Base-by-base conservation (phyloP, 2,888 invertebrate genomes). In the Octodonta nipae region DNA sequence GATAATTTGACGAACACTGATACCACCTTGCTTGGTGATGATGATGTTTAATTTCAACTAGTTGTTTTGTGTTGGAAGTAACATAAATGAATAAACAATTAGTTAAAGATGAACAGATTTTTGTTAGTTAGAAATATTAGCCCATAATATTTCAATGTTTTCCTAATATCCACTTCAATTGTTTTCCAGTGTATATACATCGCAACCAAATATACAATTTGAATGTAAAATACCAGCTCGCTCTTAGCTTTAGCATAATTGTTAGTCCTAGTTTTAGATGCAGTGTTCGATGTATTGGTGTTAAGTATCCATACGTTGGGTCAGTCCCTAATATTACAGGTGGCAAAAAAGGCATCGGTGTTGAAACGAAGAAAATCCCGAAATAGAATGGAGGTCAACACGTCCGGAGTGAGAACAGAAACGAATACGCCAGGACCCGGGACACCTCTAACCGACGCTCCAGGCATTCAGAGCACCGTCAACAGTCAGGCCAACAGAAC, bases 261-360 rank as follows among this genome's bases (percentile, higher is more conserved):
- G 22, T 22, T 22, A 22, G 22, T 22, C 4, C 4, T 22, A 22
- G 22, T 22, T 55, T 44, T 57, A 58, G 56, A 58, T 52, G 55
- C 58, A 56, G 56, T 61, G 57, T 60, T 61, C 49, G 56, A 50
- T 60, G 58, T 60, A 53, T 60, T 49, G 58, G 57, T 60, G 61
- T 61, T 60, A 56, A 59, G 60, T 59, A 50, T 54, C 54, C 56
- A 55, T 56, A 52, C 55, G 56, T 59, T 60, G 68, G 68, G 68
- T 69, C 70, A 74, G 73, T 74, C 73, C 67, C 68, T 75, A 57
- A 73, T 74, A 66, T 70, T 71, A 53, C 73, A 78, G 74, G 77
- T 78, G 51, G 78, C 78, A 40, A 77, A 79, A 57, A 74, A 76
- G 54, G 78, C 79, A 41, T 78, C 77, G 49, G 75, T 79, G 43